Evolutionary conservation across 2,888 invertebrate genomes (phyloP).

Genomic region (Panorpa germanica): DNA sequence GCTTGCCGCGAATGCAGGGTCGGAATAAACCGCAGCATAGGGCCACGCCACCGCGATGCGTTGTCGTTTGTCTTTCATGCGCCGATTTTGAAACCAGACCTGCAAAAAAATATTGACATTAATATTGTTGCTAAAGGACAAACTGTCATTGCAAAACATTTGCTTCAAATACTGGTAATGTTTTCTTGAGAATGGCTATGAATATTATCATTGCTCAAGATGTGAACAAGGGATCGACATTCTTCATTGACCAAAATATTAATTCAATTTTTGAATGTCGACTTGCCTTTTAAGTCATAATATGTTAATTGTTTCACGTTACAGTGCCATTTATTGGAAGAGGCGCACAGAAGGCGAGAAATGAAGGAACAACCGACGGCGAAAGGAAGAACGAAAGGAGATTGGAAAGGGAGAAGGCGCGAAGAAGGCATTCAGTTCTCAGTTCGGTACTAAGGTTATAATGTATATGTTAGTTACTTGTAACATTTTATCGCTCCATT

Average conservation of each 20-base stretch:
- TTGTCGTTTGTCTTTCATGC: constrained; percentile 96
- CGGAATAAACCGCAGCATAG: constrained; percentile 82
- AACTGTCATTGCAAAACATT: constrained; percentile 2
- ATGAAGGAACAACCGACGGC: too few species aligned
- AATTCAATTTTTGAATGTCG: too few species aligned
- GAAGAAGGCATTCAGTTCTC: background rate
- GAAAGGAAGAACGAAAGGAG: constrained; percentile 1
- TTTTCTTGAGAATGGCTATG: constrained; percentile 6
- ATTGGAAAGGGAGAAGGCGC: background rate
- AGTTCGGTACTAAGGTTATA: background rate
- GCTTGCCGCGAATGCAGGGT: constrained; percentile 84
- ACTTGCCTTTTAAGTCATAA: constrained; percentile 5
- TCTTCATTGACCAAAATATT: too few species aligned
- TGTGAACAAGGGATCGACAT: too few species aligned
- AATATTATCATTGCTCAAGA: too few species aligned
- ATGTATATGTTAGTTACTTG: too few species aligned
- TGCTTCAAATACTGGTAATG: constrained; percentile 1
- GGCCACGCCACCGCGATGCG: constrained; percentile 91
- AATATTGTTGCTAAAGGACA: background rate
- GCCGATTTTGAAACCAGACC: constrained; percentile 96
- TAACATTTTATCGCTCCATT: too few species aligned
- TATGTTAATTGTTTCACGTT: constrained; percentile 7
- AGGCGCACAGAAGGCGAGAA: too few species aligned
- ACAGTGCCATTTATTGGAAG: constrained; percentile 9
- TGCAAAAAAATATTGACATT: constrained; percentile 24